Percentiles rank a stretch among this genome's conserved stretches.
These are phyloP conservation scores for Pterobdella sp. DNA, from an alignment of 2,888 invertebrate species.

Conservation along the genomic window DNA sequence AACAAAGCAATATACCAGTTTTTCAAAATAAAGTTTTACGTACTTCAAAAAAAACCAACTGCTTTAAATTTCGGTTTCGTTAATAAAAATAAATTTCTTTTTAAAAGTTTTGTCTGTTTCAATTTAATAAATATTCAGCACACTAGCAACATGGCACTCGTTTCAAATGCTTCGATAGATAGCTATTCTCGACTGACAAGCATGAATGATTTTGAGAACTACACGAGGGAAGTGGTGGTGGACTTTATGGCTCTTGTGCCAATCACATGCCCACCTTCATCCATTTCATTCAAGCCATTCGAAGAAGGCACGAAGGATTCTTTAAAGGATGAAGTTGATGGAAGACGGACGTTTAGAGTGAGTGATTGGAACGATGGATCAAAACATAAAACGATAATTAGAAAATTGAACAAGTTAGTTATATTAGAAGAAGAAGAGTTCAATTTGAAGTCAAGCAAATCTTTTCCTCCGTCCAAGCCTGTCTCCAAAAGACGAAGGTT, in stretches of 20 bases:
- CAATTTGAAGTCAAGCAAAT: background rate
- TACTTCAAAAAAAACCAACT: no score
- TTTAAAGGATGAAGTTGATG: background rate
- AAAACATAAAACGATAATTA: slow-evolving; percentile 24
- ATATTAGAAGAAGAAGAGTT: slow-evolving; percentile 16
- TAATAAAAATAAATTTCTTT: no score
- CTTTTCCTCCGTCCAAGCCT: background rate
- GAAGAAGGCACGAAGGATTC: background rate
- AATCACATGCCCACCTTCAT: slow-evolving; percentile 18
- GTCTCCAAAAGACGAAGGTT: background rate
- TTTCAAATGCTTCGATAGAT: no score
- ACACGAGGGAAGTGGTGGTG: slow-evolving; percentile 24
- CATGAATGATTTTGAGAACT: slow-evolving; percentile 19
- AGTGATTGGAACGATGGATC: background rate
- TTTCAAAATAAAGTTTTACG: no score
- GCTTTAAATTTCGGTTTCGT: no score
- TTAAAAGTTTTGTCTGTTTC: no score
- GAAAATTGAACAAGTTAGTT: slow-evolving; percentile 18
- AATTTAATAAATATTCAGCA: no score
- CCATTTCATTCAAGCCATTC: slow-evolving; percentile 19
- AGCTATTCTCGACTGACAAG: background rate
- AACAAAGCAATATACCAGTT: no score
- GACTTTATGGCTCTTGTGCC: slow-evolving; percentile 28
- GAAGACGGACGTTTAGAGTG: background rate
- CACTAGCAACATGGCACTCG: no score